Evolutionary conservation across 2,797 vertebrate genomes (phyloP).

Genomic region (Okamejei kenojei): DNA sequence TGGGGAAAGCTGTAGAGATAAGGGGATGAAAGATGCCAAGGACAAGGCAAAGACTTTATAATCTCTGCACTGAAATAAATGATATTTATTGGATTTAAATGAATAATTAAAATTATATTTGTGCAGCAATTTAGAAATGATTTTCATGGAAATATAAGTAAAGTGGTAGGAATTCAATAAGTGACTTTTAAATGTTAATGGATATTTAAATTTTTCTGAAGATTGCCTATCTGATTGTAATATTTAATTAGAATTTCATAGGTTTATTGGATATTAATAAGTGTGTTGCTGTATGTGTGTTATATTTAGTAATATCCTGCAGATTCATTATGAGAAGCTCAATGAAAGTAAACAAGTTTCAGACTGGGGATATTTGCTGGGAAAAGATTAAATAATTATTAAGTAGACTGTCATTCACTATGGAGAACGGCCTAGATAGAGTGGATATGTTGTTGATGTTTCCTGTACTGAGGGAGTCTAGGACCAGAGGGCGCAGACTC

Average conservation of each 20-base stretch:
- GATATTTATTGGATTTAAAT: constrained; percentile 34
- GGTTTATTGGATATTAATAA: constrained; percentile 30
- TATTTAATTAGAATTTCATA: constrained; percentile 32
- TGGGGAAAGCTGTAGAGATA: background rate
- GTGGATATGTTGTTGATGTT: too few relatives aligned
- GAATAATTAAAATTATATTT: constrained; percentile 35
- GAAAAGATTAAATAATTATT: background rate
- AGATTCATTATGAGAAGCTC: background rate
- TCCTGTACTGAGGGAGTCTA: too few relatives aligned
- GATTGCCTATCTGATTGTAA: background rate
- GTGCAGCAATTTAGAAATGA: background rate
- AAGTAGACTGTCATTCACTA: background rate
- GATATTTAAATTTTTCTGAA: constrained; percentile 26
- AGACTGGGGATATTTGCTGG: background rate
- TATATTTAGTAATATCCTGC: background rate
- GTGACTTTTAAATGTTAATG: constrained; percentile 33
- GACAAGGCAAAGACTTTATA: background rate
- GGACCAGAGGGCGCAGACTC: too few relatives aligned
- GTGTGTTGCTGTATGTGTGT: background rate
- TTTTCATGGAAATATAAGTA: constrained; percentile 30
- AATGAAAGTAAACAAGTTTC: background rate
- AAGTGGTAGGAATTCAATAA: constrained; percentile 33
- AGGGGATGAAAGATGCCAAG: background rate
- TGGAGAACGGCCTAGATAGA: too few relatives aligned
- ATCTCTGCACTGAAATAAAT: constrained; percentile 7